These are phyloP conservation scores for Heterochromis multidens DNA, from an alignment of 2,113 vertebrate species.

Conservation along the genomic window DNA sequence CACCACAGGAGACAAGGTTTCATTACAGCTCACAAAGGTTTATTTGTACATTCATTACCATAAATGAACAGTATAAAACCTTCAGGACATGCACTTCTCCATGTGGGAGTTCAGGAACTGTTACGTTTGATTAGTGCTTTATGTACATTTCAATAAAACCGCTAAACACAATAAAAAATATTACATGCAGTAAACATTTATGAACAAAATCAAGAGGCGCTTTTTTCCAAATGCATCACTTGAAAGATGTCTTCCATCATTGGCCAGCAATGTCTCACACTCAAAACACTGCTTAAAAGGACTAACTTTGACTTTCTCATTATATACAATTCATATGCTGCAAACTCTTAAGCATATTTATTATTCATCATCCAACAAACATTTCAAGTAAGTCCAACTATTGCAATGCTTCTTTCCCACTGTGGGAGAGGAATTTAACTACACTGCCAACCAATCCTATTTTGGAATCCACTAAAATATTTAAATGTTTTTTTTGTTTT, in stretches of 20 bases:
- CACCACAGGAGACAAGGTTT: slow-evolving; percentile 2
- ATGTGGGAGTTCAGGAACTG: slow-evolving; percentile 29
- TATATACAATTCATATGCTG: slow-evolving; percentile 31
- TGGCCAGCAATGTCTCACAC: slow-evolving; percentile 73
- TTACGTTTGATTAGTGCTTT: slow-evolving; percentile 53
- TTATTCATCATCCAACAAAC: slow-evolving; percentile 3
- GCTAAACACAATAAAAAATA: slow-evolving; percentile 48
- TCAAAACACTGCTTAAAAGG: slow-evolving; percentile 29
- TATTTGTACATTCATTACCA: slow-evolving; percentile 51
- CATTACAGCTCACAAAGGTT: slow-evolving; percentile 43
- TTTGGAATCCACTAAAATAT: slow-evolving; percentile 15
- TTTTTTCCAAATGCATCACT: slow-evolving; percentile 7
- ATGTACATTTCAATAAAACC: slow-evolving; percentile 57
- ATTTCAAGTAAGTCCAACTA: slow-evolving; percentile 48
- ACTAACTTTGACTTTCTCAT: slow-evolving; percentile 6
- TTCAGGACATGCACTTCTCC: slow-evolving; percentile 61
- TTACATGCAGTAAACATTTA: slow-evolving; percentile 50
- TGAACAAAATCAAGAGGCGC: slow-evolving; percentile 6
- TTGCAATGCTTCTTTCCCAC: background rate
- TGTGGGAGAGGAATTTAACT: background rate
- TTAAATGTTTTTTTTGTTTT: too few relatives aligned
- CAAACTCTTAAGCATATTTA: background rate
- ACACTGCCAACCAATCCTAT: background rate
- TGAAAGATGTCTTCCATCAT: slow-evolving; percentile 61
- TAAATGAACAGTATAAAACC: slow-evolving; percentile 62